Evolutionary conservation across 2,797 vertebrate species (phyloP).

Genomic region (Emys orbicularis): DNA sequence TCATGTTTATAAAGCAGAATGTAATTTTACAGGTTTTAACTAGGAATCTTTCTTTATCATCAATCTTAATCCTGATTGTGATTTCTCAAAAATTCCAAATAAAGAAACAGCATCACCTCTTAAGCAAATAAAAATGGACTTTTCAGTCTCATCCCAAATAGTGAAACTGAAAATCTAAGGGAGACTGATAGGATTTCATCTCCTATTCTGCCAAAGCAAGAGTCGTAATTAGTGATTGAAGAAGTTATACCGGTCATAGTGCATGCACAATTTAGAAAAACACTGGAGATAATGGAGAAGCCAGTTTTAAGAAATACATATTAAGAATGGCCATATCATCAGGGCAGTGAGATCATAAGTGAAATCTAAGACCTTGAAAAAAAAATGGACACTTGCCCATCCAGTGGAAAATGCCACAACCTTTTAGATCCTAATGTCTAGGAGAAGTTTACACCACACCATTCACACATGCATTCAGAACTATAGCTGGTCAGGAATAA

Average conservation of each 20-base stretch:
- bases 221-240: no score
- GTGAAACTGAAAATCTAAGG: no score
- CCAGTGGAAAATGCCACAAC: not conserved
- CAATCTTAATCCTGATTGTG: not conserved
- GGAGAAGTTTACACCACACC: not conserved
- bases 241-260: no score
- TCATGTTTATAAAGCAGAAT: not conserved
- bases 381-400: not conserved
- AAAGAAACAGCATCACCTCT: no score
- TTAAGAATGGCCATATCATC: not conserved
- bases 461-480: not conserved
- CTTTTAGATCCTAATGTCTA: not conserved
- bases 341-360: not conserved
- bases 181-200: no score
- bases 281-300: not conserved
- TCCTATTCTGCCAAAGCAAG: no score
- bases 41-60: not conserved
- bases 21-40: not conserved
- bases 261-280: not conserved
- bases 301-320: not conserved
- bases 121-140: no score
- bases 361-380: not conserved
- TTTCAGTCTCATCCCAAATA: no score
- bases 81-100: not conserved
- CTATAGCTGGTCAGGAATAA: not conserved